A percentile compares a stretch with the other conserved stretches of the same genome.
phyloP scores from a whole-genome alignment of 2,888 invertebrate genomes.

The Drosophila melanosoma region DNA sequence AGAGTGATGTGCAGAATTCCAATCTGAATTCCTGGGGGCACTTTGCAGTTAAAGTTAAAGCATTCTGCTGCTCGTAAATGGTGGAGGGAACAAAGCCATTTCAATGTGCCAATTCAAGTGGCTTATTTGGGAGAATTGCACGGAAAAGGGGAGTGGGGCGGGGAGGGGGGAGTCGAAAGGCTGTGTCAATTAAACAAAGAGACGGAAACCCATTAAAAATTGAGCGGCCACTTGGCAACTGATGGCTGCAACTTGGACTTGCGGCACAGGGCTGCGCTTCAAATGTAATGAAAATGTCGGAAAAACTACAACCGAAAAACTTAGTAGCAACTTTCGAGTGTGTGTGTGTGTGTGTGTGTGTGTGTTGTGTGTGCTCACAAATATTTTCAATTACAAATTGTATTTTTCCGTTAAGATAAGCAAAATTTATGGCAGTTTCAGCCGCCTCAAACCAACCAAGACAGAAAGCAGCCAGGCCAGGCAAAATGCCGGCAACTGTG shows the following conservation, averaged over 20 bases:
- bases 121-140: conserved; percentile 14
- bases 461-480: conserved; percentile 4
- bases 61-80: background rate
- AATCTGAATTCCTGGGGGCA: background rate
- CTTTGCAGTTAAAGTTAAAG: background rate
- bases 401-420: conserved; percentile 80
- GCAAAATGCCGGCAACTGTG: conserved; percentile 30
- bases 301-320: conserved; percentile 44
- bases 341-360: background rate
- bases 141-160: background rate
- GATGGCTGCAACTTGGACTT: conserved; percentile 4
- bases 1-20: background rate
- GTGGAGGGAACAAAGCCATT: too few species aligned
- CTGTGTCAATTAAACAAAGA: conserved; percentile 54
- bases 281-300: conserved; percentile 16
- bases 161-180: conserved; percentile 2
- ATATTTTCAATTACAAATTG: conserved; percentile 80
- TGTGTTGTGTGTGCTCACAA: conserved; percentile 53
- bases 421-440: conserved; percentile 76
- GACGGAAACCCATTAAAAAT: conserved; percentile 62
- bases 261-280: conserved; percentile 11
- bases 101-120: conserved; percentile 18
- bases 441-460: background rate
- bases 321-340: conserved; percentile 46
- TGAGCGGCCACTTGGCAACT: conserved; percentile 41